Percentiles rank a stretch among this genome's conserved stretches.
Conservation (phyloP, 2,888 invertebrate genomes). For the Diachrysia chrysitis region DNA sequence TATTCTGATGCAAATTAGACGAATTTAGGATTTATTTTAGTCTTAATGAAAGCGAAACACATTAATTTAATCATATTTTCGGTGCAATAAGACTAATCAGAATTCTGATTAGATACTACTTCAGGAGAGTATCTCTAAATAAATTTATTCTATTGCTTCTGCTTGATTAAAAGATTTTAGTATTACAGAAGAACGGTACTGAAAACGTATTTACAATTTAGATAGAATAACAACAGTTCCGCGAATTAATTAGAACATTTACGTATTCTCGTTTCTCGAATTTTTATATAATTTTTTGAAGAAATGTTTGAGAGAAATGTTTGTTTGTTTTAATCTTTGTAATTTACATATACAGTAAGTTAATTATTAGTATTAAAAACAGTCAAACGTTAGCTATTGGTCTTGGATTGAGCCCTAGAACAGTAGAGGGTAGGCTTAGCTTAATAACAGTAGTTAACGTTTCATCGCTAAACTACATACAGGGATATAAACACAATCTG, state of each 20-base stretch:
- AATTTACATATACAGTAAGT: neutral
- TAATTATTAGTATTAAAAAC: neutral
- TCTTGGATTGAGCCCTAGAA: neutral
- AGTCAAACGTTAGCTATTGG: too few relatives aligned
- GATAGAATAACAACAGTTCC: conserved; percentile 23
- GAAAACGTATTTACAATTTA: conserved; percentile 26
- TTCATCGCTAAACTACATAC: neutral
- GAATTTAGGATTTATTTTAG: conserved; percentile 17
- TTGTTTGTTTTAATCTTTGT: too few relatives aligned
- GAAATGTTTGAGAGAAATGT: neutral
- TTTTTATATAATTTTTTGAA: neutral
- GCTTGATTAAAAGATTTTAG: conserved; percentile 50
- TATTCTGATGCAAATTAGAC: conserved; percentile 12
- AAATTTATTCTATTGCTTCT: conserved; percentile 37
- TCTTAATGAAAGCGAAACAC: conserved; percentile 38
- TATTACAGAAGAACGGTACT: conserved; percentile 9
- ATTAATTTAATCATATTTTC: conserved; percentile 28
- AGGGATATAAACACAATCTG: neutral
- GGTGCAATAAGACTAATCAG: conserved; percentile 40
- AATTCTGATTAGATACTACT: conserved; percentile 33
- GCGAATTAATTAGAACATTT: conserved; percentile 30
- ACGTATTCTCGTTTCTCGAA: conserved; percentile 23
- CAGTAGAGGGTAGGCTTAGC: neutral
- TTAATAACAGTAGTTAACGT: too few relatives aligned
- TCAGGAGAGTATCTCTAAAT: conserved; percentile 27